phyloP scores from a whole-genome alignment of 2,888 invertebrate species.

The Latheticus oryzae region DNA sequence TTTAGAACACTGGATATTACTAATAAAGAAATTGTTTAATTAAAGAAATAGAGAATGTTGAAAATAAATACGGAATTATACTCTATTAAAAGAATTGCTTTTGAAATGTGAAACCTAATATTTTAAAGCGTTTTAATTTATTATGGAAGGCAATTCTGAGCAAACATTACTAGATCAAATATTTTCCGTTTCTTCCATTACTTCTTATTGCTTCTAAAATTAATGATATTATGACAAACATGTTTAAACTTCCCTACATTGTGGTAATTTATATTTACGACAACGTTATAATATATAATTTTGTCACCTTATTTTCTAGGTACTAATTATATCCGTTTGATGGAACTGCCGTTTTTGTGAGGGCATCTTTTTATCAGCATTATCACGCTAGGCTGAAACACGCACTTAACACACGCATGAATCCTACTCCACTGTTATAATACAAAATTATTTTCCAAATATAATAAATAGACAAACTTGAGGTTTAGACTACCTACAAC shows the following conservation, averaged over 20 bases:
- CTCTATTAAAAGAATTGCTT: constrained; percentile 53
- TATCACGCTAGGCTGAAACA: constrained; percentile 55
- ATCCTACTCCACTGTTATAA: no score
- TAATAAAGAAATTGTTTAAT: constrained; percentile 25
- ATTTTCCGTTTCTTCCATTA: constrained; percentile 24
- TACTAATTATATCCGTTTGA: constrained; percentile 36
- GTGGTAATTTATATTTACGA: no score
- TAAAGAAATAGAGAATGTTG: constrained; percentile 11
- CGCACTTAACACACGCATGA: constrained; percentile 51
- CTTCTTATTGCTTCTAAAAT: constrained; percentile 7
- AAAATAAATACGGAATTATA: no score
- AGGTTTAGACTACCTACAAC: no score
- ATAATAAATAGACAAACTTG: no score
- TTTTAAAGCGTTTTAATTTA: constrained; percentile 51
- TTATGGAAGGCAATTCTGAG: constrained; percentile 40
- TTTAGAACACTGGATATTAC: constrained; percentile 29
- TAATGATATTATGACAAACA: no score
- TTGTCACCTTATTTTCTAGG: constrained; percentile 29
- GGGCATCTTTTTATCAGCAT: constrained; percentile 56
- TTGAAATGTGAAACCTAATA: constrained; percentile 53
- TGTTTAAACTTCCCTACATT: no score
- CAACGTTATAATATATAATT: neutral
- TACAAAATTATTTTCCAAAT: no score
- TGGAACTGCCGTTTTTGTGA: constrained; percentile 44
- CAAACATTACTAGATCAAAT: constrained; percentile 31